Percentiles rank a stretch among this genome's conserved stretches.
Evolutionary conservation across 2,113 vertebrate genomes (phyloP).

Genomic region (Amphiprion percula): DNA sequence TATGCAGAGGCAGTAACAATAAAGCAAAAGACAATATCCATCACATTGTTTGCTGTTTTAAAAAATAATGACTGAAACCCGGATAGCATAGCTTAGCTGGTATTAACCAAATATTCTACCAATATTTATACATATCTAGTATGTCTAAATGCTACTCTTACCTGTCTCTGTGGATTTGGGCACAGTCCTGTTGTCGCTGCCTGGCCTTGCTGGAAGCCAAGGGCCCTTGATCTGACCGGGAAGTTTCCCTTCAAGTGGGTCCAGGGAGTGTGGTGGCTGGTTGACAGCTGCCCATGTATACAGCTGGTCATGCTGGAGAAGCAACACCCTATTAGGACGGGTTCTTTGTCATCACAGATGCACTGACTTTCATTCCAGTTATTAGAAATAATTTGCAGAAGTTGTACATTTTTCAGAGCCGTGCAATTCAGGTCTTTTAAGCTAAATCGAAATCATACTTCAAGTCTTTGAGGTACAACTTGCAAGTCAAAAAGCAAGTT

Average conservation of each 20-base stretch:
- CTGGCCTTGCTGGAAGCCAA: conserved; percentile 80
- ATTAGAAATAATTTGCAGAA: background rate
- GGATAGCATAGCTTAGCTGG: no score
- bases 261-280: conserved; percentile 91
- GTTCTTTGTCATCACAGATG: background rate
- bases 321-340: background rate
- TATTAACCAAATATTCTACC: no score
- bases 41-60: no score
- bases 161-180: conserved; percentile 82
- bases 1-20: no score
- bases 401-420: background rate
- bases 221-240: conserved; percentile 84
- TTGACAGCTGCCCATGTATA: conserved; percentile 96
- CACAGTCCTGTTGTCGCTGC: conserved; percentile 74
- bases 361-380: background rate
- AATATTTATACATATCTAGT: no score
- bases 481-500: no score
- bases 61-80: no score
- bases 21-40: no score
- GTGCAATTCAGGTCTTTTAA: no score
- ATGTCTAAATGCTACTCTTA: conserved; percentile 65
- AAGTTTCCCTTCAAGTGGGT: conserved; percentile 88
- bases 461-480: no score
- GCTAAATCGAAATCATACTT: no score
- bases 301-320: conserved; percentile 91